Conservation (phyloP, 92 coral and sea anemone species). For the Ricordea florida region DNA sequence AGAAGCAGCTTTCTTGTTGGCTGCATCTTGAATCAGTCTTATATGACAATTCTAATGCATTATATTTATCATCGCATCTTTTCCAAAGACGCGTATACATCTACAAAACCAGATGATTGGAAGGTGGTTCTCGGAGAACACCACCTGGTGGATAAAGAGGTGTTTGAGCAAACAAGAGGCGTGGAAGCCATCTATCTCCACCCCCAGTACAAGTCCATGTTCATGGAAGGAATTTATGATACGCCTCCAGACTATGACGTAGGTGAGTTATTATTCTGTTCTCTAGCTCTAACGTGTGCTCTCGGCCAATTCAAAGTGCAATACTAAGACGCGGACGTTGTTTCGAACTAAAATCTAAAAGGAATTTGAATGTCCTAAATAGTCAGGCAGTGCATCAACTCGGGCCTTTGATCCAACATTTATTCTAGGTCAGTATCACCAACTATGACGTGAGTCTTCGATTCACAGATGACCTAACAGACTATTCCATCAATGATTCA, state of each 20-base stretch:
- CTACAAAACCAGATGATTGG: conserved; percentile 79
- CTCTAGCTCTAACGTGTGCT: no score
- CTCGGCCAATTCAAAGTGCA: no score
- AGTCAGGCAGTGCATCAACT: background rate
- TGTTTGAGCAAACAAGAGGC: conserved; percentile 68
- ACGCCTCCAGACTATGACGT: conserved; percentile 91
- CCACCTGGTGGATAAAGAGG: conserved; percentile 65
- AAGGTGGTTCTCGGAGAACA: conserved; percentile 80
- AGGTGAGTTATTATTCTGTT: conserved; percentile 79
- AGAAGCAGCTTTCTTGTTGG: no score
- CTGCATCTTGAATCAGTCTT: no score
- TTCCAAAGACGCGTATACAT: conserved; percentile 62
- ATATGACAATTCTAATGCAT: no score
- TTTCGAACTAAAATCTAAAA: no score
- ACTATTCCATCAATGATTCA: no score
- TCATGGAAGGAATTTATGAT: conserved; percentile 69
- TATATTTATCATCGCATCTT: background rate
- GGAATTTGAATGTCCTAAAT: background rate
- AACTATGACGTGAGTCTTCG: background rate
- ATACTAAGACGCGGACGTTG: no score
- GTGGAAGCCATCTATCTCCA: conserved; percentile 68
- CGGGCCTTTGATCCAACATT: no score
- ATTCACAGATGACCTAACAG: background rate
- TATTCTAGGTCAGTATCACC: no score
- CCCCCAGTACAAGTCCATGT: conserved; percentile 88